A percentile compares a stretch with the other conserved stretches of the same genome.
phyloP scores from a whole-genome alignment of 2,888 invertebrate species.

The Drosophila acutilabella region DNA sequence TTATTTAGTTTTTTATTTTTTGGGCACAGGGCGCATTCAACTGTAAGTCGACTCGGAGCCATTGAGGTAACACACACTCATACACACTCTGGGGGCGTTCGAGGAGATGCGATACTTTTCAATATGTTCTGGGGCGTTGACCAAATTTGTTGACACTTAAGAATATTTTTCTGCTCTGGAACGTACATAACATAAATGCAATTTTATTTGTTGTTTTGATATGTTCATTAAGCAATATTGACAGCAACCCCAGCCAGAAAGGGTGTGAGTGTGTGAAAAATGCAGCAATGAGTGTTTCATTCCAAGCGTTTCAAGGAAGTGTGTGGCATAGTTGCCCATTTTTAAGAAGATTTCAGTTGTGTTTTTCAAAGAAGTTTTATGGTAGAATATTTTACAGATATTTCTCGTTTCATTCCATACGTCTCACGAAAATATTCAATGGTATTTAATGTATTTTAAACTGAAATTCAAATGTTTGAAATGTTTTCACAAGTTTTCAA shows the following conservation, averaged over 20 bases:
- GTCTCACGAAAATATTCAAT: too few relatives aligned
- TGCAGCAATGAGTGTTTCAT: not conserved
- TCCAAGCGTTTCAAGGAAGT: not conserved
- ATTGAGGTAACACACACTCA: conserved; percentile 32
- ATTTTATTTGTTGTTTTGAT: conserved; percentile 70
- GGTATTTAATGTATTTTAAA: too few relatives aligned
- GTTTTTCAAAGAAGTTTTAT: not conserved
- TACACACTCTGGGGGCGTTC: conserved; percentile 38
- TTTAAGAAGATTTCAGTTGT: too few relatives aligned
- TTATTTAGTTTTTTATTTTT: conserved; percentile 34
- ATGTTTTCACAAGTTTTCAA: too few relatives aligned
- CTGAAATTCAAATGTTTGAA: too few relatives aligned
- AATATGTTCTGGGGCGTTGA: conserved; percentile 43
- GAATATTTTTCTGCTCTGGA: conserved; percentile 31
- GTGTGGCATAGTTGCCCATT: too few relatives aligned
- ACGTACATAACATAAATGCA: conserved; percentile 73
- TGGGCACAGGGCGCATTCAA: conserved; percentile 60
- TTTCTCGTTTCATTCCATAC: not conserved
- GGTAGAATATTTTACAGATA: not conserved
- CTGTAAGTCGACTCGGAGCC: conserved; percentile 53
- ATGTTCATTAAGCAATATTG: conserved; percentile 73
- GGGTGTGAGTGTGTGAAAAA: conserved; percentile 37
- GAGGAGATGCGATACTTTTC: conserved; percentile 63
- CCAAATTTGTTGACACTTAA: conserved; percentile 48
- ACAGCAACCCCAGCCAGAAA: conserved; percentile 5